These are phyloP conservation scores for Hyphantria cunea DNA, from an alignment of 1,140 invertebrate species.

Conservation along the genomic window DNA sequence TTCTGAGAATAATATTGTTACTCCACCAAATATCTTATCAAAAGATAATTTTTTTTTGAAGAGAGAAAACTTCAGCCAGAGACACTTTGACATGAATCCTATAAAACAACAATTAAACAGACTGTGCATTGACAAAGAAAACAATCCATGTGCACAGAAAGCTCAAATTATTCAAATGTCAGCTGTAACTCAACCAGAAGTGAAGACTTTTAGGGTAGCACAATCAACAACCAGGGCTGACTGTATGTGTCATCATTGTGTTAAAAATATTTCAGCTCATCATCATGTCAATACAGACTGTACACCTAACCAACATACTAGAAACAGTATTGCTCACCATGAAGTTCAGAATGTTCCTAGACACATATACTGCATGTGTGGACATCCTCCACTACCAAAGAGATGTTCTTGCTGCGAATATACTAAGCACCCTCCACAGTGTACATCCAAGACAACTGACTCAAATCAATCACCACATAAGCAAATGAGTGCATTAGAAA, in stretches of 20 bases:
- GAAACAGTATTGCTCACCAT: not conserved
- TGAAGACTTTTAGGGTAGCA: too few species aligned
- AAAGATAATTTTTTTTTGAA: slow-evolving; percentile 65
- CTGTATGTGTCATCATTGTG: slow-evolving; percentile 59
- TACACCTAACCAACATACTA: not conserved
- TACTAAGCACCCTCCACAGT: slow-evolving; percentile 12
- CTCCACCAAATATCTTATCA: slow-evolving; percentile 47
- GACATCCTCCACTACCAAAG: slow-evolving; percentile 1
- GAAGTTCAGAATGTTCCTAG: not conserved
- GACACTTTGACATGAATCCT: slow-evolving; percentile 32
- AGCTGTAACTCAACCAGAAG: slow-evolving; percentile 7
- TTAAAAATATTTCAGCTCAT: slow-evolving; percentile 25
- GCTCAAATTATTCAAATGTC: slow-evolving; percentile 43
- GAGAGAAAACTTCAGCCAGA: slow-evolving; percentile 49
- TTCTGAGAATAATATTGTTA: slow-evolving; percentile 40
- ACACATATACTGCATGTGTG: slow-evolving; percentile 28
- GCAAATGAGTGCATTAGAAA: slow-evolving; percentile 53
- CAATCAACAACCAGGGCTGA: slow-evolving; percentile 23
- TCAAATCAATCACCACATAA: slow-evolving; percentile 3
- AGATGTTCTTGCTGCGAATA: slow-evolving; percentile 29
- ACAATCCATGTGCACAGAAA: slow-evolving; percentile 53
- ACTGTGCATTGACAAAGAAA: slow-evolving; percentile 56
- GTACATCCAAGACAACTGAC: slow-evolving; percentile 17
- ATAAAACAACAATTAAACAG: slow-evolving; percentile 47
- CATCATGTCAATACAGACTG: not conserved